Base-by-base conservation (phyloP, 1,140 invertebrate species). In the Pachypsylla venusta region DNA sequence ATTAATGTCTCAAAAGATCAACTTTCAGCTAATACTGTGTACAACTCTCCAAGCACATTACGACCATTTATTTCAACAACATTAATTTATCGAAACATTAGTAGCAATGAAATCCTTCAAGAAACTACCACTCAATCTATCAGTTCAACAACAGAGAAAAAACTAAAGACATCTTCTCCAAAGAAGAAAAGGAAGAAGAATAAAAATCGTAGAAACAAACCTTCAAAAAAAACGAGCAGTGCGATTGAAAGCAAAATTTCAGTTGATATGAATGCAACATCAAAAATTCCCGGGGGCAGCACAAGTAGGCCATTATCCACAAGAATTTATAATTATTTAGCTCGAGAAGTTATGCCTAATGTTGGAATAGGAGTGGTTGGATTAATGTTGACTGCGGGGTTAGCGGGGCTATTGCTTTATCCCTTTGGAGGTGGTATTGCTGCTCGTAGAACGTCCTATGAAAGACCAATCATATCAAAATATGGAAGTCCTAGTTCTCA, bases 311-410 rank as follows among this genome's bases (percentile, higher is more conserved):
- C 69, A 78, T 5, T 85, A 1, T 77, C 80, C 22, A 82, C 82
- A 1, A 81, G 84, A 69, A 80, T 87, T 26, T 87, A 86, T 63
- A 86, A 84, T 66, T 87, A 84, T 64, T 69, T 87, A 20, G 82
- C 83, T 7, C 74, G 83, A 64, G 84, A 86, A 74, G 81, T 87
- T 0, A 85, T 87, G 79, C 83, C 84, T 0, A 82, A 81, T 58
- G 81, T 87, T 16, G 83, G 84, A 19, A 80, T 87, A 1, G 84
- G 84, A 65, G 69, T 86, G 19, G 78, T 86, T 16, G 84, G 84
- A 5, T 67, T 86, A 30, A 79, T 84, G 39, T 75, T 85, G 13
- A 75, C 81, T 28, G 79, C 81, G 13, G 84, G 84, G 14, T 68
- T 87, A 26, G 84, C 84, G 25, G 82, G 83, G 25, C 83, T 86